phyloP scores from a whole-genome alignment of 2,797 vertebrate genomes.

The Melanogrammus aeglefinus region DNA sequence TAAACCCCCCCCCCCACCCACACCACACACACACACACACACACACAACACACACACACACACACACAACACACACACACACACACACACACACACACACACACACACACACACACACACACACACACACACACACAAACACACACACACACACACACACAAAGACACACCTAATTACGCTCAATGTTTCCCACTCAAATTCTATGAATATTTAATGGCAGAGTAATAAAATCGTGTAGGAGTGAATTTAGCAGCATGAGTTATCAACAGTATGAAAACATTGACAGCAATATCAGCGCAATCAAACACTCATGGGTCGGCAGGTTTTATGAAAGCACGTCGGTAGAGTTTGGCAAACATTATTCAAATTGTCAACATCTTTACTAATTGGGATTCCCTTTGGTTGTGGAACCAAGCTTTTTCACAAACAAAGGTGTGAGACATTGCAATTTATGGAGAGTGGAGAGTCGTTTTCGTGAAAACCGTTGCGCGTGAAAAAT shows the following conservation, averaged over 20 bases:
- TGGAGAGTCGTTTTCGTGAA: conserved; percentile 1
- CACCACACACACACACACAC: neutral
- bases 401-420: neutral
- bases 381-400: conserved; percentile 30
- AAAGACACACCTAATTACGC: conserved; percentile 54
- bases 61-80: too few relatives aligned
- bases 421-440: conserved; percentile 24
- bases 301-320: conserved; percentile 30
- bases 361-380: conserved; percentile 31
- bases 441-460: neutral
- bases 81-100: too few relatives aligned
- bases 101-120: too few relatives aligned
- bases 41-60: too few relatives aligned
- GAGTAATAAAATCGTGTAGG: conserved; percentile 51
- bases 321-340: conserved; percentile 12
- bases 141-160: conserved; percentile 25
- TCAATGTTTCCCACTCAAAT: conserved; percentile 54
- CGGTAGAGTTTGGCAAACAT: conserved; percentile 14
- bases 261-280: conserved; percentile 29
- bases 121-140: conserved; percentile 7
- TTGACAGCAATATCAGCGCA: conserved; percentile 32
- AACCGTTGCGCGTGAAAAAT: conserved; percentile 11
- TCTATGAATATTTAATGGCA: conserved; percentile 67
- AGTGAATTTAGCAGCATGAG: conserved; percentile 41
- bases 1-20: too few relatives aligned